These are phyloP conservation scores for zebrafish (Danio rerio) DNA, from an alignment of 2,113 vertebrate species.

Conservation along the genomic window GRCz12tu NC_133189.1:39246501-39247000, in stretches of 20 bases:
- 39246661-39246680: too few species aligned
- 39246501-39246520: too few species aligned
- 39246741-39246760: not conserved
- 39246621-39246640: too few species aligned
- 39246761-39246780: not conserved
- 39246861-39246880: not conserved
- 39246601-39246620: too few species aligned
- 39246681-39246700: too few species aligned
- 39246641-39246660: too few species aligned
- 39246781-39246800: not conserved
- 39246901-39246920: not conserved
- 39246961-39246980: conserved; percentile 74
- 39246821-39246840: not conserved
- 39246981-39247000: conserved; percentile 54
- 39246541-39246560: too few species aligned
- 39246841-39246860: conserved; percentile 6
- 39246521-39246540: too few species aligned
- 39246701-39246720: not conserved
- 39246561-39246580: too few species aligned
- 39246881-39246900: not conserved
- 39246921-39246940: conserved; percentile 7
- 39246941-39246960: conserved; percentile 59
- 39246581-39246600: too few species aligned
- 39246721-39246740: not conserved
- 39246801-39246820: not conserved